These are phyloP conservation scores for Paedocypris sp. DNA, from an alignment of 2,113 vertebrate species.

Conservation along the genomic window DNA sequence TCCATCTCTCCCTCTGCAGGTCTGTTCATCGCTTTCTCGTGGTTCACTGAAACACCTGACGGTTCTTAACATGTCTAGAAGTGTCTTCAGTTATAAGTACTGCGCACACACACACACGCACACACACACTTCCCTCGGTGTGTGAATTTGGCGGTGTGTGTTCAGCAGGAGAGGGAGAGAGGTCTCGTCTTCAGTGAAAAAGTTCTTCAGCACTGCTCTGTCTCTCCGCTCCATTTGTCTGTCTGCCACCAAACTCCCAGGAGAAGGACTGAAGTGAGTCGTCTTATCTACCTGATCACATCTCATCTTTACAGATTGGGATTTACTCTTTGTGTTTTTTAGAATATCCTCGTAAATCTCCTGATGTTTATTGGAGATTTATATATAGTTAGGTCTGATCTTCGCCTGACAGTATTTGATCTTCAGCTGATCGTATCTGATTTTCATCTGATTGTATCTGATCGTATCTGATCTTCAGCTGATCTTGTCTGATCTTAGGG, in stretches of 20 bases:
- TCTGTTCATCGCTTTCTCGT: conserved; percentile 76
- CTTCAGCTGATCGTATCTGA: neutral
- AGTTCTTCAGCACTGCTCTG: conserved; percentile 83
- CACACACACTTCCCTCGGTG: neutral
- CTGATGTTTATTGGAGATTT: too few relatives aligned
- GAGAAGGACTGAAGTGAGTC: conserved; percentile 92
- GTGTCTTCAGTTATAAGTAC: conserved; percentile 79
- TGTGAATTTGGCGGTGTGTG: neutral
- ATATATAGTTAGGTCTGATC: too few relatives aligned
- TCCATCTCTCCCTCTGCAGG: conserved; percentile 47
- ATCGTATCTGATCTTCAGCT: too few relatives aligned
- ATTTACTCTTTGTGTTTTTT: neutral
- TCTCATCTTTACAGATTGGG: neutral
- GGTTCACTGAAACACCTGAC: conserved; percentile 82
- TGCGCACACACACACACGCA: neutral
- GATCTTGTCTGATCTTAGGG: too few relatives aligned
- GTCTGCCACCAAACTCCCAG: conserved; percentile 81
- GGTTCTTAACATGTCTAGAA: conserved; percentile 81
- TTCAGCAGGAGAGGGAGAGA: conserved; percentile 83
- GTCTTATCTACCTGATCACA: neutral
- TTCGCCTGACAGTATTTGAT: neutral
- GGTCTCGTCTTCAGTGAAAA: conserved; percentile 77
- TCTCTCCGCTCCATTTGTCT: conserved; percentile 77
- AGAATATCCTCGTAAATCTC: too few relatives aligned
- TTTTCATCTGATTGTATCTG: neutral